Percentiles rank a stretch among this genome's conserved stretches.
phyloP scores from a whole-genome alignment of 2,113 vertebrate species.

The Megaleporinus macrocephalus region DNA sequence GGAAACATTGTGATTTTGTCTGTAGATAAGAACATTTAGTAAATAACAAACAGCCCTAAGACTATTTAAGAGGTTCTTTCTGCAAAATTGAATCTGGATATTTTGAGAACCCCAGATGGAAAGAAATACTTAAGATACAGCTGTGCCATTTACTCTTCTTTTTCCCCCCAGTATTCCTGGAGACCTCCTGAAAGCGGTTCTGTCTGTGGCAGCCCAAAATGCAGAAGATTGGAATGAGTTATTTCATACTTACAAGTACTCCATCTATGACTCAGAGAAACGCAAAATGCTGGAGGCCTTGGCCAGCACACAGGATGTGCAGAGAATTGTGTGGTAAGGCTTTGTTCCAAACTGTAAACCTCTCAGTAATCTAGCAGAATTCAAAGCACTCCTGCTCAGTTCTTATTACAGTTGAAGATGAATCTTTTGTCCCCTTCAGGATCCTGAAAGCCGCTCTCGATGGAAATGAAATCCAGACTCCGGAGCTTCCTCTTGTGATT shows the following conservation, averaged over 20 bases:
- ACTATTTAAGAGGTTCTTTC: background rate
- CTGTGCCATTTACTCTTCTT: background rate
- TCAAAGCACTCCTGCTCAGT: background rate
- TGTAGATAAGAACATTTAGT: background rate
- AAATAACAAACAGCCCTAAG: background rate
- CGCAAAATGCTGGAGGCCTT: slow-evolving; percentile 86
- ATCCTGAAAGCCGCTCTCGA: slow-evolving; percentile 82
- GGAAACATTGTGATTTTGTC: background rate
- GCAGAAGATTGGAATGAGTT: slow-evolving; percentile 80
- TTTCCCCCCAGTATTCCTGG: slow-evolving; percentile 80
- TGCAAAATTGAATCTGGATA: background rate
- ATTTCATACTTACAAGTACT: slow-evolving; percentile 67
- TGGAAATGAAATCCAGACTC: slow-evolving; percentile 80
- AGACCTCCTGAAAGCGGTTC: slow-evolving; percentile 85
- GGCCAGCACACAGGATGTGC: slow-evolving; percentile 82
- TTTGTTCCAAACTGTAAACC: background rate
- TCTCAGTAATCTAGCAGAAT: background rate
- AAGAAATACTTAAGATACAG: background rate
- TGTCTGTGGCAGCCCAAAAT: slow-evolving; percentile 85
- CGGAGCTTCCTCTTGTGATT: slow-evolving; percentile 86
- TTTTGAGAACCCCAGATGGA: background rate
- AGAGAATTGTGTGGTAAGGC: slow-evolving; percentile 83
- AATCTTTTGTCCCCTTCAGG: slow-evolving; percentile 70
- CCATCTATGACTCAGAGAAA: slow-evolving; percentile 84
- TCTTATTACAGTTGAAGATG: background rate